Base-by-base conservation (phyloP, 2,797 vertebrate species). In the Falco columbarius region DNA sequence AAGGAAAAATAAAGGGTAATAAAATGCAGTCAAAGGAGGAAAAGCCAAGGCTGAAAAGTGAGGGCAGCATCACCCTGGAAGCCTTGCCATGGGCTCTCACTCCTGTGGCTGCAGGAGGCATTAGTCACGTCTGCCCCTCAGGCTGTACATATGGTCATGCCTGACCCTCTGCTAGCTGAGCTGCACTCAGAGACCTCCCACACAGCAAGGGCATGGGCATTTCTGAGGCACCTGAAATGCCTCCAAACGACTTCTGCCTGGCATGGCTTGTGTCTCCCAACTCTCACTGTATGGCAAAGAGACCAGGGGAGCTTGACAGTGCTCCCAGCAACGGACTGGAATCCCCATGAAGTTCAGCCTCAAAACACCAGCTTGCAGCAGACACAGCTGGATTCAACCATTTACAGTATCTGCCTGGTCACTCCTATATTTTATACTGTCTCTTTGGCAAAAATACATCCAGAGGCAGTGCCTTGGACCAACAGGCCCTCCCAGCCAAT, bases 1-100 rank as follows among this genome's bases (percentile, higher is more conserved):
- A 92, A 49, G 17, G 2, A 3, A 12, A 30, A 75, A 81, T 29
- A 49, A 89, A 77, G 24, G 24, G 12, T 42, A 82, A 72, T 36
- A 72, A 92, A 93, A 90, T 26, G 36, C 47, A 82, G 55, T 68
- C 0, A 3, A 46, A 86, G 66, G 16, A 89, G 66, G 62, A 95
- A 92, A 89, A 94, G 23, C 15, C 66, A 79, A 89, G 70, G 77
- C 42, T 68, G 54, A 52, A 51, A 81, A 85, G 19, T 40, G 61
- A 73, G 34, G 32, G 51, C 24, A 89, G 44, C 59, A 75, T 68
- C 66, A 87, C 32, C 29, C 36, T 36, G 46, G 42, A 61, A 88
- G 38, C 23, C 34, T 22, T 3, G 3, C 3, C 0, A 2, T 2
- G 32, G 52, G 29, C 20, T 56, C 49, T 66, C 1, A 0, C 23